phyloP scores from a whole-genome alignment of 2,113 vertebrate genomes.

The Anseranas semipalmata region DNA sequence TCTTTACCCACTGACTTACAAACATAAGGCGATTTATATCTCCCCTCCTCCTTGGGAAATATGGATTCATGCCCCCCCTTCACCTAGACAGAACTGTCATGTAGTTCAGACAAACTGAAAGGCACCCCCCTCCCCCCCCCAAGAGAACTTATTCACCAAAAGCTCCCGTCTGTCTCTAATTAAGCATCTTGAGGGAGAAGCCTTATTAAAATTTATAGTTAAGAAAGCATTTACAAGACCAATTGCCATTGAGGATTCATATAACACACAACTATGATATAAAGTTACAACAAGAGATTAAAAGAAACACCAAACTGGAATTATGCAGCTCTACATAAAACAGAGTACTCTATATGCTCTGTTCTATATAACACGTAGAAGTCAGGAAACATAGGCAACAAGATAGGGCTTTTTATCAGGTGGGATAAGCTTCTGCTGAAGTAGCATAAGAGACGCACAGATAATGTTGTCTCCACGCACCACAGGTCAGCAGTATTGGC shows the following conservation, averaged over 20 bases:
- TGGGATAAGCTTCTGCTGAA: background rate
- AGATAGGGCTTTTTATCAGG: background rate
- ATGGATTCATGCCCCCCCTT: background rate
- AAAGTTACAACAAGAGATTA: background rate
- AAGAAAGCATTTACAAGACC: background rate
- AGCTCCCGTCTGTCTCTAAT: background rate
- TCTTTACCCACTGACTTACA: background rate
- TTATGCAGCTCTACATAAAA: background rate
- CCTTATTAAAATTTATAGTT: background rate
- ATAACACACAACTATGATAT: too few relatives aligned
- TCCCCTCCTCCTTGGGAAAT: background rate
- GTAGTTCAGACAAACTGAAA: background rate
- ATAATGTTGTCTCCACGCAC: accelerated
- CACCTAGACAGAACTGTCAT: background rate
- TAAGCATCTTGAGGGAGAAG: background rate
- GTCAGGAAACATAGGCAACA: background rate
- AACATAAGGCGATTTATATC: background rate
- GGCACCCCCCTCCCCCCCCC: background rate
- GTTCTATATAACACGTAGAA: background rate
- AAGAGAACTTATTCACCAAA: background rate
- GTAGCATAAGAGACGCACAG: background rate
- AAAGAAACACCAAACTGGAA: background rate
- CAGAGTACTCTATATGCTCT: background rate
- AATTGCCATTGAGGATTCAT: background rate
- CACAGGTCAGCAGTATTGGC: accelerated